Evolutionary conservation across 2,113 vertebrate genomes (phyloP), one percentile per base, ranked within the genome.

Genomic region (Pseudopodoces humilis): DNA sequence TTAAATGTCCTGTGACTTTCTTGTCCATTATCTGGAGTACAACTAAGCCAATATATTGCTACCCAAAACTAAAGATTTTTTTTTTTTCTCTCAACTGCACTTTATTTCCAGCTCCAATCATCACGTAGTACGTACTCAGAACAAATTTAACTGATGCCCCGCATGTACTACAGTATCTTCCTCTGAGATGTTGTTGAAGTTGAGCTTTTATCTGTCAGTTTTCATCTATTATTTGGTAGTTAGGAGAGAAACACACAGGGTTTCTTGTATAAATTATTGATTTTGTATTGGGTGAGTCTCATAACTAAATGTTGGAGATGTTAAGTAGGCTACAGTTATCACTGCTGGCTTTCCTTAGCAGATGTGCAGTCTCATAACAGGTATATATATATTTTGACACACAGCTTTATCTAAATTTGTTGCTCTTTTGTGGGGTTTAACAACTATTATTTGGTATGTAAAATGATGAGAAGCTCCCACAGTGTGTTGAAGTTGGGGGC

Each of bases 201-300:
- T 65, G 59, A 43, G 37, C 64, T 97, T 97, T 97, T 80, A 95
- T 92, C 95, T 96, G 74, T 20, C 90, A 88, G 68, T 90, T 97
- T 96, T 96, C 62, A 91, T 94, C 94, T 96, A 94, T 95, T 86
- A 96, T 96, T 96, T 90, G 89, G 84, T 92, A 96, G 89, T 95
- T 85, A 86, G 27, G 56, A 92, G 83, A 91, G 68, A 83, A 43
- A 90, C 18, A 96, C 23, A 58, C 43, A 49, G 55, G 65, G 81
- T 95, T 97, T 95, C 88, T 96, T 92, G 63, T 80, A 70, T 86
- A 92, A 96, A 97, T 95, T 94, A 95, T 95, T 93, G 76, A 95
- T 95, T 90, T 93, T 58, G 13, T 70, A 80, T 92, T 96, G 91
- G 46, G 3, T 59, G 86, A 96, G 86, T 63, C 85, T 94, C 15